Evolutionary conservation across 2,113 vertebrate species (phyloP), one percentile per base, ranked within the genome.

Genomic region (Asarcornis scutulata): DNA sequence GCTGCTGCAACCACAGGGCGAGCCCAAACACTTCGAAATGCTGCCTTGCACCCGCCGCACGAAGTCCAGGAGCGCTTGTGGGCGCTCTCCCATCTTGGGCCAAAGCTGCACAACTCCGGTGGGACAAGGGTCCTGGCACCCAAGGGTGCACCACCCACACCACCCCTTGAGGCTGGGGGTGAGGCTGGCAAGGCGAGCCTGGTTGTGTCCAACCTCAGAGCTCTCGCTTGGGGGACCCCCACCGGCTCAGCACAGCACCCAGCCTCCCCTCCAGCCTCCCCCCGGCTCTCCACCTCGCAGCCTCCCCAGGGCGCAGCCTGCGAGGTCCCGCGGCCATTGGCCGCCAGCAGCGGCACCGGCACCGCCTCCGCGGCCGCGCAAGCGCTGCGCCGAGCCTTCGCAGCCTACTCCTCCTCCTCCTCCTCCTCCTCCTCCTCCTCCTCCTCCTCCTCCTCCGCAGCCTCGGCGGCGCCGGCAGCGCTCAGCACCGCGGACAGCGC

Each of bases 401-500:
- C 62, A 16, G 26, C 62, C 36, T n/a, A n/a, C n/a, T 25, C 62
- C 36, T 26, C 60, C 46, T 48, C 46, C 20, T 48, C 46, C 21
- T 48, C 46, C 46, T 48, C 46, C 5, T 40, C 38, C 42, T 44
- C 44, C 8, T 44, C 44, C 44, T 44, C 46, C 46, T 46, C 46
- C 44, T 44, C 17, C 44, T 46, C 44, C 20, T 48, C 46, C 46
- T 48, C 46, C 46, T 48, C 46, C 46, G 18, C 46, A 21, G 20
- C 46, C 46, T 48, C 46, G 20, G 46, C 46, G 46, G 46, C 46
- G 36, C 52, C 14, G n/a, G 55, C 27, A 83, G 84, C 58, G 55
- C 81, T 95, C 95, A 92, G 95, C 89, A 95, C 93, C 71, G 55
- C 56, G 38, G 88, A 93, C 95, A 96, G 95, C 91, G 68, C 95